A percentile compares a stretch with the other conserved stretches of the same genome.
phyloP scores from a whole-genome alignment of 2,113 vertebrate species.

The Pavo muticus region DNA sequence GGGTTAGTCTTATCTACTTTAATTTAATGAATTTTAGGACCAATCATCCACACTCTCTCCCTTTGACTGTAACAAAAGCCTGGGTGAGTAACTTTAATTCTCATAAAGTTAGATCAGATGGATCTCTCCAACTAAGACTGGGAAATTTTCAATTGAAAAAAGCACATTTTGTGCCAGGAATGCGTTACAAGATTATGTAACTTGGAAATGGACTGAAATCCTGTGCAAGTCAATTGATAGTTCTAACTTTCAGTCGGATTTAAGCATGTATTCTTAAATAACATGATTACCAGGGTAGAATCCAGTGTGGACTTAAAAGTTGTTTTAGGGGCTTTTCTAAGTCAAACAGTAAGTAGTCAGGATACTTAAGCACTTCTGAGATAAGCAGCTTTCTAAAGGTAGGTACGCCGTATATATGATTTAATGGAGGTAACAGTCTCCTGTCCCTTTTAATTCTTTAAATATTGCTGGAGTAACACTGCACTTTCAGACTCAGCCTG shows the following conservation, averaged over 20 bases:
- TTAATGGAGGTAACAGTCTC: neutral
- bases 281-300: neutral
- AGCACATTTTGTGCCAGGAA: neutral
- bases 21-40: neutral
- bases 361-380: neutral
- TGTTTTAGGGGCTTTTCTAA: constrained; percentile 1
- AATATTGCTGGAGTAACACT: neutral
- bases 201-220: constrained; percentile 4
- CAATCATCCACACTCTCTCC: neutral
- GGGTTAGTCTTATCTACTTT: neutral
- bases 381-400: constrained; percentile 9
- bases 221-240: neutral
- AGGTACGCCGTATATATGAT: neutral
- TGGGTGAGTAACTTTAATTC: neutral
- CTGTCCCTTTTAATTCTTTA: neutral
- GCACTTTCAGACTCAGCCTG: accelerated
- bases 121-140: neutral
- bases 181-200: neutral
- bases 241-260: neutral
- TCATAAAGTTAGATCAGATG: neutral
- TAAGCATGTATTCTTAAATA: neutral
- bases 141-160: neutral
- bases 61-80: neutral
- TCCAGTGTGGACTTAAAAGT: neutral
- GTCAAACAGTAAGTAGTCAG: neutral